Conservation (phyloP, 2,113 vertebrate genomes). For the Ginglymostoma cirratum region DNA sequence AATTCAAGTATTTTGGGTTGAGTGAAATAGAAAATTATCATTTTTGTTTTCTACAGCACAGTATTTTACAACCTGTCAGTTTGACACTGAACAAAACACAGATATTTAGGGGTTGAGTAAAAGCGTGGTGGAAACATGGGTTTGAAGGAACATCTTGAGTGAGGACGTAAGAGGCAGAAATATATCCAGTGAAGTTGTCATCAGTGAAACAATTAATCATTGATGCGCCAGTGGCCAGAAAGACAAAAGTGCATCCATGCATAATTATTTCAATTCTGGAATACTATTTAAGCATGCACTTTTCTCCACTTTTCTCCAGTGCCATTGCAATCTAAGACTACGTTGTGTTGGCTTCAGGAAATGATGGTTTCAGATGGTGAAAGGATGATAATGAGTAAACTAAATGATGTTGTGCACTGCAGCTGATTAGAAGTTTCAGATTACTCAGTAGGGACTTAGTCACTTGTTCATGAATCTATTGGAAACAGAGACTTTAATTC, state of each 20-base stretch:
- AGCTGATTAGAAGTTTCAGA: constrained; percentile 15
- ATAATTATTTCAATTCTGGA: neutral
- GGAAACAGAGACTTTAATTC: neutral
- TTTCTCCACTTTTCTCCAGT: neutral
- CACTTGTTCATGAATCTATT: neutral
- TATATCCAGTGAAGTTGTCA: neutral
- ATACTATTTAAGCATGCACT: neutral
- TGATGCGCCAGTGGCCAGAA: neutral
- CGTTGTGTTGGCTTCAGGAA: neutral
- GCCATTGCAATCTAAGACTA: neutral
- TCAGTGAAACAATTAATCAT: neutral
- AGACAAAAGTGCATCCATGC: neutral
- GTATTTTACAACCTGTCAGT: neutral
- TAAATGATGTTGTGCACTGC: neutral
- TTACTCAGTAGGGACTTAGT: neutral
- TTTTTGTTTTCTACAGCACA: neutral
- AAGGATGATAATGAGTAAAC: neutral
- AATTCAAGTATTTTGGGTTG: neutral
- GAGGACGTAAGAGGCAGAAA: neutral
- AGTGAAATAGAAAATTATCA: neutral
- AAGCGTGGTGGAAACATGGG: neutral
- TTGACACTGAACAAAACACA: neutral
- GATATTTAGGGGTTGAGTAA: neutral
- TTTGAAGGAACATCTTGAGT: neutral
- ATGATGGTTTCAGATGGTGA: neutral